phyloP scores from a whole-genome alignment of 2,113 vertebrate species.

The Nesogale talazaci region DNA sequence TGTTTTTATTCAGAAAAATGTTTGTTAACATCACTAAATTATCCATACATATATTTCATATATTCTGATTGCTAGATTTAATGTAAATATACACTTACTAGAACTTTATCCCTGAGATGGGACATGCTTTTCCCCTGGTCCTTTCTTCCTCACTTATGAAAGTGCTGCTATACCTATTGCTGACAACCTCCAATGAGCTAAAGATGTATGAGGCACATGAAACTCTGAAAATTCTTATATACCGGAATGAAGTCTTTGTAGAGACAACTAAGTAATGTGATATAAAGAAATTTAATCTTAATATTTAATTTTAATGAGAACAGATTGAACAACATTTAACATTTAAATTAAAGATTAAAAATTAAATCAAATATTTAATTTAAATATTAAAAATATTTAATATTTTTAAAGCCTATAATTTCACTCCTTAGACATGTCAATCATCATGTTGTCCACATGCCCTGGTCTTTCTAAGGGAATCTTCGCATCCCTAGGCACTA shows the following conservation, averaged over 20 bases:
- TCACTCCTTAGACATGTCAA: not conserved
- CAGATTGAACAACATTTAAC: conserved; percentile 24
- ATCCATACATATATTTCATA: not conserved
- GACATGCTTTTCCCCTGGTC: not conserved
- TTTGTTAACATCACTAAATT: not conserved
- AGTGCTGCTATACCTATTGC: not conserved
- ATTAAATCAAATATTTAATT: too few species aligned
- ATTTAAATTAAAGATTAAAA: too few species aligned
- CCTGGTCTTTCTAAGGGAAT: not conserved
- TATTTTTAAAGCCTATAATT: conserved; percentile 26
- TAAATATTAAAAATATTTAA: too few species aligned
- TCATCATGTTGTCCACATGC: not conserved
- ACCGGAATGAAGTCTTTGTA: not conserved
- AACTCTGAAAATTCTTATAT: not conserved
- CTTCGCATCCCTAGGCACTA: not conserved
- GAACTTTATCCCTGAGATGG: not conserved
- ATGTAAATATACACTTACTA: not conserved
- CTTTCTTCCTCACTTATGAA: not conserved
- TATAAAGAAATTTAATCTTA: conserved; percentile 6
- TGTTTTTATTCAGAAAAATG: conserved; percentile 2
- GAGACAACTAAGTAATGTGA: conserved; percentile 11
- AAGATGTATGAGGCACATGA: not conserved
- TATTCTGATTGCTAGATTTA: not conserved
- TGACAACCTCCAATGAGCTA: not conserved
- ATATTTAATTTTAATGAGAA: conserved; percentile 33